Evolutionary conservation across 2,888 invertebrate species (phyloP), one percentile per base, ranked within the genome.

Genomic region (Drosophila ustulata): DNA sequence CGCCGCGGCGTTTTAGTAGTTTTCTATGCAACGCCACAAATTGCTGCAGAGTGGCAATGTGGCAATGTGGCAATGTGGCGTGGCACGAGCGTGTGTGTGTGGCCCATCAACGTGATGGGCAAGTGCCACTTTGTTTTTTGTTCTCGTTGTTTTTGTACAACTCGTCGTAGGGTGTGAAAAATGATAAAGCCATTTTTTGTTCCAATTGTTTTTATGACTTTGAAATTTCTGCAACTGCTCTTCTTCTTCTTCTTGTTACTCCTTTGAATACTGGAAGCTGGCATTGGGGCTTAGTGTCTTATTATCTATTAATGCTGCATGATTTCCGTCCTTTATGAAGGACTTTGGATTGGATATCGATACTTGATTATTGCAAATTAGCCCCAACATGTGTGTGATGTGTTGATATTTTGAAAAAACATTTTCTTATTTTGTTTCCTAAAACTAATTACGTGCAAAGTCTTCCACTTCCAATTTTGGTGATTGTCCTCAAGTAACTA

Each of bases 171-270:
- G 71, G 77, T 80, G 89, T 75, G 74, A 71, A 88, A 89, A 83
- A 82, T 78, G 69, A 72, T 80, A 68, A 76, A 88, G 88, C 73
- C 87, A 85, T 89, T 89, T 7, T 30, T 30, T 85, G 81, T 87
- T 76, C 76, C 79, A 86, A 80, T 85, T 89, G 88, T 88, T 85
- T 77, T 89, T 69, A 89, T 85, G 88, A 79, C 85, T 84, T 85
- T 84, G 73, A 85, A 82, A 78, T 82, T 76, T 77, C 57, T 75
- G 34, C 37, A 28, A 28, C 25, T 30, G 43, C 26, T 45, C 18
- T 18, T 18, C n/a, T 45, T 66, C 13, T 43, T 34, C 7, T 8
- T 47, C 2, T 39, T 51, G 32, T 45, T 64, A 32, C 37, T 26
- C 4, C 30, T 25, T 18, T 11, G 28, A 9, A n/a, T 13, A 28